Evolutionary conservation across 2,888 invertebrate genomes (phyloP).

Genomic region (Allolobophora icterica): DNA sequence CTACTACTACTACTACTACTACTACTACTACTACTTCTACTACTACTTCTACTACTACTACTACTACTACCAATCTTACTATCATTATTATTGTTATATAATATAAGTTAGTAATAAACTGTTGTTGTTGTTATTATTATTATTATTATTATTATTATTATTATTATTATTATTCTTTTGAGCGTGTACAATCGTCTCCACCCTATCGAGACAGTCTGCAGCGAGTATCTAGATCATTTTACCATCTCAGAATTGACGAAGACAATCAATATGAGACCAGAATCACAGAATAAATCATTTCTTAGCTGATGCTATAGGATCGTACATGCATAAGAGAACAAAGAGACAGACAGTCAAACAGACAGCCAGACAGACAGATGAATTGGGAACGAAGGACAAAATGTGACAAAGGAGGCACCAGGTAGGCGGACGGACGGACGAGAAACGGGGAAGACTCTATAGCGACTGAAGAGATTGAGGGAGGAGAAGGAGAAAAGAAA

Average conservation of each 20-base stretch:
- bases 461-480: no score
- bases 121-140: not conserved
- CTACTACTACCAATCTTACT: not conserved
- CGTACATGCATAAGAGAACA: no score
- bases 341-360: not conserved
- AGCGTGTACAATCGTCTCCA: not conserved
- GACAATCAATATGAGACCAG: not conserved
- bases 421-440: no score
- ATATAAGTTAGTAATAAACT: no score
- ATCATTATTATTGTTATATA: not conserved
- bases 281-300: not conserved
- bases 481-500: no score
- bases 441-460: no score
- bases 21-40: not conserved
- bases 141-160: constrained; percentile 17
- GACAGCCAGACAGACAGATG: not conserved
- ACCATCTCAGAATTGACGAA: no score
- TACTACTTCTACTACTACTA: not conserved
- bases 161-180: not conserved
- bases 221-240: no score
- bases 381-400: no score
- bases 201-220: not conserved
- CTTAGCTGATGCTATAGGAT: not conserved
- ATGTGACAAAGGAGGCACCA: no score
- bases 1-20: not conserved